Evolutionary conservation across 2,797 vertebrate genomes (phyloP), one percentile per base, ranked within the genome.

Genomic region (Ctenopoma kingsleyae): DNA sequence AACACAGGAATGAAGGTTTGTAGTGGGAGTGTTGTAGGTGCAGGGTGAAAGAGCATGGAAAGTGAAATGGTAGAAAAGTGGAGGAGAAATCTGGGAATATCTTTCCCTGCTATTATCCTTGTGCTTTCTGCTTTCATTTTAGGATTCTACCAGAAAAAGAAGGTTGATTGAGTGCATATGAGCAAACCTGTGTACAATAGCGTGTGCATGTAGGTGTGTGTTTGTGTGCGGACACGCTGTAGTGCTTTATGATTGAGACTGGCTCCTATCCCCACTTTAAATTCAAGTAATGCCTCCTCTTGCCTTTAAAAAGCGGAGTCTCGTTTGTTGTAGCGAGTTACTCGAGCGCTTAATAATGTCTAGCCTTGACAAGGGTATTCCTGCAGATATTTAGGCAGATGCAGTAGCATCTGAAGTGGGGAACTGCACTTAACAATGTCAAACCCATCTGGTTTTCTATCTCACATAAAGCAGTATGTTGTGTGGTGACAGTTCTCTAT

Each of bases 401-500:
- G 19, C 56, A 70, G 71, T 72, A 27, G 35, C 68, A 56, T 75
- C 78, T 55, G 59, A 82, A 61, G 53, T 67, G 13, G 27, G 55
- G 66, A 88, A 83, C 81, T 71, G 48, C 56, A 56, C 78, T 82
- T 81, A 89, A 76, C 80, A 47, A 58, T 76, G 82, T 89, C 86
- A 87, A 78, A 83, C 57, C 73, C 78, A 85, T 82, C 75, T 73
- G 53, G 70, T 76, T 86, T 82, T 78, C 70, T 77, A 82, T 89
- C 90, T 78, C 86, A 86, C 77, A 80, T 76, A 85, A 77, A 82
- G 75, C 80, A 87, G 71, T 74, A 64, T 84, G 83, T 67, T 43
- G 70, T 68, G 71, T 78, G 83, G 74, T 84, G 80, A 86, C 86
- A 86, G 80, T 73, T 87, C 78, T 78, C 72, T 13, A 49, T 68